Conservation (phyloP, 2,888 invertebrate species). For the Diarsia mendica region DNA sequence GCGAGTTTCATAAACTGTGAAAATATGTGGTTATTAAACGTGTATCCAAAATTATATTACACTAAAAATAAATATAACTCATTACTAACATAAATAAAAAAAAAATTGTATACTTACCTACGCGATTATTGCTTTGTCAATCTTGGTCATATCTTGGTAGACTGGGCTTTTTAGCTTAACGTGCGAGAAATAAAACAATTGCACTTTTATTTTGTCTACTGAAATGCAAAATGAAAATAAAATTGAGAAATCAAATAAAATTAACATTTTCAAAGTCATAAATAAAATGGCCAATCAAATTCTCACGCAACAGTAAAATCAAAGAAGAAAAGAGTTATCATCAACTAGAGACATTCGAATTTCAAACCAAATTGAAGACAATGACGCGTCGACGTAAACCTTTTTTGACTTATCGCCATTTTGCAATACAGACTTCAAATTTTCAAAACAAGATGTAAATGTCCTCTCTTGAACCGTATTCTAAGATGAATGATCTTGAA, state of each 20-base stretch:
- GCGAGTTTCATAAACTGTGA: too few relatives aligned
- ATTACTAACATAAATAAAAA: too few relatives aligned
- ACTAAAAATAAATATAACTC: too few relatives aligned
- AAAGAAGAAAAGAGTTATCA: background rate
- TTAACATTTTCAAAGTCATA: background rate
- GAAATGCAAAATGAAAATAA: background rate
- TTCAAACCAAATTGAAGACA: conserved; percentile 3
- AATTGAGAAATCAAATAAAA: background rate
- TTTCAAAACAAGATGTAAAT: conserved; percentile 21
- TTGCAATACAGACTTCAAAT: conserved; percentile 26
- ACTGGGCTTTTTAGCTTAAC: too few relatives aligned
- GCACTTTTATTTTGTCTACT: background rate
- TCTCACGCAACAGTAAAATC: conserved; percentile 11
- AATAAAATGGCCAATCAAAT: conserved; percentile 35
- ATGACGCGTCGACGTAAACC: background rate
- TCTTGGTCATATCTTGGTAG: too few relatives aligned
- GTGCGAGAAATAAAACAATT: background rate
- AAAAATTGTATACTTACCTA: too few relatives aligned
- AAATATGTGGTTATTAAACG: too few relatives aligned
- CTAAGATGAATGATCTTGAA: conserved; percentile 25
- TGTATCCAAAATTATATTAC: too few relatives aligned
- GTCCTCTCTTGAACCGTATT: conserved; percentile 39
- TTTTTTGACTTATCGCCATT: conserved; percentile 17
- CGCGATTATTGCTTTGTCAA: too few relatives aligned
- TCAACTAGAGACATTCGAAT: conserved; percentile 4